Evolutionary conservation across 1,140 invertebrate species (phyloP), one percentile per base, ranked within the genome.

Genomic region (Zaprionus tsacasi): DNA sequence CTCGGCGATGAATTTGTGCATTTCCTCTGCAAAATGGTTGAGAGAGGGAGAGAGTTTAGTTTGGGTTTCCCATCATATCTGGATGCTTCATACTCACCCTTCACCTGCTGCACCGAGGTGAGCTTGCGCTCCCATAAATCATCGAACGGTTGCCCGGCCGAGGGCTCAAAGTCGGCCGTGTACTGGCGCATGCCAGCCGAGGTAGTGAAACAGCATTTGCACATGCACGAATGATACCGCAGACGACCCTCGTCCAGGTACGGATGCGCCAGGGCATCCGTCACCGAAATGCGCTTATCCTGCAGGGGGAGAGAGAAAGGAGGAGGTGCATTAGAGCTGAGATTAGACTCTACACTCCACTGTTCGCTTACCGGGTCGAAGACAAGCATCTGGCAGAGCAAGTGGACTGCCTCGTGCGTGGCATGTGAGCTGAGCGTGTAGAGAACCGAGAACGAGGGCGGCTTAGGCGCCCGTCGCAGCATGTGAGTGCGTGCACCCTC

Each of bases 151-250:
- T 96, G 95, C 35, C 96, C 94, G 52, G 98, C 97, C 55, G 96
- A 95, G 13, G 98, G 98, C 93, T 99, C 99, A 88, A 99, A 97
- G 93, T 99, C 98, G 35, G 95, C 94, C 63, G 97, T 97, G 93
- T 98, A 99, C 93, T 98, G 97, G 69, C 98, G 94, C 71, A 94
- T 94, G 15, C 95, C 95, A 72, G 94, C 94, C 38, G 95, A 95
- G 66, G 95, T 95, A 80, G 95, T 96, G 92, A 96, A 97, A 94
- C 99, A 99, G 93, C 99, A 99, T 89, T 97, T 97, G 94, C 99
- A 99, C 99, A 99, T 99, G 93, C 99, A 99, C 48, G 99, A 99
- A 93, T 99, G 99, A 94, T 99, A 99, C 82, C 99, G 95, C 75
- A 99, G 94, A 78, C 99, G 95, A 56, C 99, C 99, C 93, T 99